A percentile compares a stretch with the other conserved stretches of the same genome.
Evolutionary conservation across 1,140 invertebrate genomes (phyloP).

Genomic region (Maconellicoccus hirsutus): DNA sequence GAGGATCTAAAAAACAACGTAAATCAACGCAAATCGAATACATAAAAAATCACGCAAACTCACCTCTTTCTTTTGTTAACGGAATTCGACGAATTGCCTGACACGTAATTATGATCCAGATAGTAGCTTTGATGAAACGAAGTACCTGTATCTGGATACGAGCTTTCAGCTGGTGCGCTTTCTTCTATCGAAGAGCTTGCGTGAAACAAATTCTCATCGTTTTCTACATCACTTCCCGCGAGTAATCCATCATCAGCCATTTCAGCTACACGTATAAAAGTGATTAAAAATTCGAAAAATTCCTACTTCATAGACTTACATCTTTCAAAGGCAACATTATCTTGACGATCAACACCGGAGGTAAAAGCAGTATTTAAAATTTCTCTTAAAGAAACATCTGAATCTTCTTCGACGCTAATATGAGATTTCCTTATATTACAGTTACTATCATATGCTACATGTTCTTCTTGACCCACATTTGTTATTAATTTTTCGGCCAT

Average conservation of each 20-base stretch:
- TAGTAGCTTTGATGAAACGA: constrained; percentile 1
- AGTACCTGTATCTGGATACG: neutral
- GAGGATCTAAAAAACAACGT: neutral
- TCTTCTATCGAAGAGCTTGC: neutral
- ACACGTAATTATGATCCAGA: constrained; percentile 15
- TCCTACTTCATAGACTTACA: too few species aligned
- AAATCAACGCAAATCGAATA: too few species aligned
- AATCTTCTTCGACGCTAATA: constrained; percentile 11
- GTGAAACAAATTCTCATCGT: neutral
- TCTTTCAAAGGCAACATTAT: constrained; percentile 17
- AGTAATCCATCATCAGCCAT: constrained; percentile 14
- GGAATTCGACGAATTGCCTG: neutral
- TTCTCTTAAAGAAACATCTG: constrained; percentile 13
- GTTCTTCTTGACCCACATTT: constrained; percentile 18
- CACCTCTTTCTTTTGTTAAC: constrained; percentile 13
- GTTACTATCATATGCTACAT: constrained; percentile 1
- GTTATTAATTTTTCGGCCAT: constrained; percentile 18
- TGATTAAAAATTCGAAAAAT: too few species aligned
- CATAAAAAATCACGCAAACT: neutral
- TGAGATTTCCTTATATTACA: constrained; percentile 1
- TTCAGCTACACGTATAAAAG: too few species aligned
- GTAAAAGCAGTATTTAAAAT: constrained; percentile 17
- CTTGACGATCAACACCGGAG: neutral
- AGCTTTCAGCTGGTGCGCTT: neutral
- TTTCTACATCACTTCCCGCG: constrained; percentile 15